Base-by-base conservation (phyloP, 2,888 invertebrate species). In the Mythimna vitellina region DNA sequence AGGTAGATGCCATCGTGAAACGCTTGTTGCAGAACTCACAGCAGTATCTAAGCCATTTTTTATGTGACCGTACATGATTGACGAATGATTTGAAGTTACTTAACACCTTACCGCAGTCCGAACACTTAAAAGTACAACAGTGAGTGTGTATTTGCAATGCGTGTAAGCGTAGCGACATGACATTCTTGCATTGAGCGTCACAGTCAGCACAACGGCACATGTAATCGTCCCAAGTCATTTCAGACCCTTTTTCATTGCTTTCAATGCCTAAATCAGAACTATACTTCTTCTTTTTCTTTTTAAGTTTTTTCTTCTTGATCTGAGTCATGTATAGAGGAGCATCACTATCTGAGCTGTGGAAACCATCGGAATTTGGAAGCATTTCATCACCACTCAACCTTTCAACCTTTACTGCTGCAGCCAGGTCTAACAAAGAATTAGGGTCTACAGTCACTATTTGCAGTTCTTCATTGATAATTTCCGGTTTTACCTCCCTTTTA, bases 41-140 rank as follows among this genome's bases (percentile, higher is more conserved):
- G 76, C 93, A 94, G 71, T 93, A 92, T 35, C 92, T 83, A 0
- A 96, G 80, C 1, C 89, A 65, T 54, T 92, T 94, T 49, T 93
- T 94, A 62, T 96, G 96, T 54, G 90, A 83, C 9, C 94, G 85
- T 1, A 92, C 91, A 80, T 96, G 96, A 71, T 91, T 93, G 0
- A 96, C 78, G 46, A 95, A 95, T 0, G 90, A 82, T 74, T 92
- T 91, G 70, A 89, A 94, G 57, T 88, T 94, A 0, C 87, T 84
- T 0, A 92, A 80, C 0, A 93, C 89, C 86, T 94, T 95, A 1
- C 89, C 87, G 2, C 96, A 96, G 6, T 95, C 94, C 0, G 93
- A 89, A 76, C 96, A 96, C 79, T 96, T 96, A 65, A 95, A 95
- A 0, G 89, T 75, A 51, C 94, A 94, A 76, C 96, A 96, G 9